Conservation (phyloP, 2,797 vertebrate species). For the Threskiornis aethiopicus region DNA sequence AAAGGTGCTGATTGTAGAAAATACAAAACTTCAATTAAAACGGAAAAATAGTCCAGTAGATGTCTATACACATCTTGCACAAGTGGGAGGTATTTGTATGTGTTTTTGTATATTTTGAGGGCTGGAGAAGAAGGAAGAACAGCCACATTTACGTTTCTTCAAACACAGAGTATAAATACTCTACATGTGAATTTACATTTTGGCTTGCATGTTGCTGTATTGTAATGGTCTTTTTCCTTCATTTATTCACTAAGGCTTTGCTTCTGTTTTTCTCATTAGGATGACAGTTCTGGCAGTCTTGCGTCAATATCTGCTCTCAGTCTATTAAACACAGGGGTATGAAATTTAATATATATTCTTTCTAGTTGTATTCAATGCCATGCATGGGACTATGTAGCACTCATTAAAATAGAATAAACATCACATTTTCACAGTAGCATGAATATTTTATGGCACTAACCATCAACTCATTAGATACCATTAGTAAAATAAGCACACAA, state of each 20-base stretch:
- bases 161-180: not conserved
- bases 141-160: not conserved
- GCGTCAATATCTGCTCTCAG: slow-evolving; percentile 84
- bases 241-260: slow-evolving; percentile 72
- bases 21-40: not conserved
- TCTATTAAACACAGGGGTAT: slow-evolving; percentile 85
- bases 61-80: not conserved
- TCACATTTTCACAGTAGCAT: slow-evolving; percentile 69
- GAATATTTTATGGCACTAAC: slow-evolving; percentile 65
- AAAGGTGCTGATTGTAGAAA: not conserved
- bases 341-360: slow-evolving; percentile 72
- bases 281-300: slow-evolving; percentile 81
- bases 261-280: slow-evolving; percentile 82
- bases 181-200: not conserved
- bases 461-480: slow-evolving; percentile 66
- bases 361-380: slow-evolving; percentile 60
- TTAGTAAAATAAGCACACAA: slow-evolving; percentile 41
- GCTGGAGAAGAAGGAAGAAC: not conserved
- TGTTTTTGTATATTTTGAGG: not conserved
- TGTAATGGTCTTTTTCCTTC: slow-evolving; percentile 40
- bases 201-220: slow-evolving; percentile 42
- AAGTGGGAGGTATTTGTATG: not conserved
- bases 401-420: slow-evolving; percentile 57
- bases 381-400: slow-evolving; percentile 71
- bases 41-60: not conserved